phyloP scores from a whole-genome alignment of 1,140 invertebrate genomes.

The Delia radicum region DNA sequence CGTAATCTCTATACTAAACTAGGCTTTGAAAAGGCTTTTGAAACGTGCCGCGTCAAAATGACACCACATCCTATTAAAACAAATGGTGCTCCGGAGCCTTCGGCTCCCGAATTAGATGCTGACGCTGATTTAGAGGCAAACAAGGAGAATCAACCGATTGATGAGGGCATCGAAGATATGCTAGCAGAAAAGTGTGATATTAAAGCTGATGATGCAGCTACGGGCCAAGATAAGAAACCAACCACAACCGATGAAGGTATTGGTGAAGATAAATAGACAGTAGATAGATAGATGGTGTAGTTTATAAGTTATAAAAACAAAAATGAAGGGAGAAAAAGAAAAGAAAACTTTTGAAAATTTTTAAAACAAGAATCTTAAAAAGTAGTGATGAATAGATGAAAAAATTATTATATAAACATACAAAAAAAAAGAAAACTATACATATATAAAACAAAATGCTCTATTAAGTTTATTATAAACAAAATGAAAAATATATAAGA shows the following conservation, averaged over 20 bases:
- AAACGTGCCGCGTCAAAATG: slow-evolving; percentile 74
- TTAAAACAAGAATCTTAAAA: background rate
- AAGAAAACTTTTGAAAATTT: slow-evolving; percentile 13
- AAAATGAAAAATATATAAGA: slow-evolving; percentile 11
- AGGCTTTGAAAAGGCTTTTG: slow-evolving; percentile 74
- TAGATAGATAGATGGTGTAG: background rate
- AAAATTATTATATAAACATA: slow-evolving; percentile 8
- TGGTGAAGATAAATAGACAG: slow-evolving; percentile 49
- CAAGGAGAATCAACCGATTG: slow-evolving; percentile 31
- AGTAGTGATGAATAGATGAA: background rate
- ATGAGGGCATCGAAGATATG: slow-evolving; percentile 55
- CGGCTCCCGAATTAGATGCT: slow-evolving; percentile 13
- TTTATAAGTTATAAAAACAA: slow-evolving; percentile 22
- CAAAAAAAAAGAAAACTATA: slow-evolving; percentile 5
- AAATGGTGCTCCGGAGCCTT: slow-evolving; percentile 37
- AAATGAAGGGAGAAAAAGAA: background rate
- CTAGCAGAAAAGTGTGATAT: slow-evolving; percentile 57
- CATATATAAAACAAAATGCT: slow-evolving; percentile 2
- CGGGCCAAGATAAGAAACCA: slow-evolving; percentile 35
- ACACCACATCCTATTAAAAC: slow-evolving; percentile 57
- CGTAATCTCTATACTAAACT: slow-evolving; percentile 76
- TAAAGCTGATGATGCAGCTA: slow-evolving; percentile 52
- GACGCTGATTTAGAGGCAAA: slow-evolving; percentile 35
- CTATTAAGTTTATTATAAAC: slow-evolving; percentile 17
- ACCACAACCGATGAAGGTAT: slow-evolving; percentile 53